Conservation (phyloP, 2,888 invertebrate genomes). For the Epinotia brunnichana region DNA sequence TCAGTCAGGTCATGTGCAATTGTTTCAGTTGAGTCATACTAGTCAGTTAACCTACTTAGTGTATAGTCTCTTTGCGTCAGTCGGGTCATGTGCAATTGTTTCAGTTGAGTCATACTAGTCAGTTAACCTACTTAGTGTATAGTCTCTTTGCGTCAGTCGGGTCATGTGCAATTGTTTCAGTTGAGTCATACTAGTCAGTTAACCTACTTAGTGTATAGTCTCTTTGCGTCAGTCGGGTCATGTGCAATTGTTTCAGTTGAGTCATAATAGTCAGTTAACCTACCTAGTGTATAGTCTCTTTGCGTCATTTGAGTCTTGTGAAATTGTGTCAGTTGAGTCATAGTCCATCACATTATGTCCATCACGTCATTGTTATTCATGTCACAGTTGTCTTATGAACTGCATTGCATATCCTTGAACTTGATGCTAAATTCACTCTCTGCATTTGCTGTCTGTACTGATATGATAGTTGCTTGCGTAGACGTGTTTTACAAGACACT, state of each 20-base stretch:
- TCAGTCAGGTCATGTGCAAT: background rate
- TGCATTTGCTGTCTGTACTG: background rate
- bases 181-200: conserved; percentile 9
- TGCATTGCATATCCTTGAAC: conserved; percentile 9
- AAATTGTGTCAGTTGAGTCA: conserved; percentile 19
- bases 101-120: conserved; percentile 13
- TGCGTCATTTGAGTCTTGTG: background rate
- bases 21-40: conserved; percentile 7
- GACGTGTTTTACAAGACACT: too few species aligned
- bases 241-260: conserved; percentile 4
- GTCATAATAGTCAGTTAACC: conserved; percentile 1
- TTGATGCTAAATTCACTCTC: conserved; percentile 20
- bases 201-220: background rate
- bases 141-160: background rate
- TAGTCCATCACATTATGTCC: background rate
- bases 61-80: background rate
- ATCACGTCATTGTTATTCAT: conserved; percentile 25
- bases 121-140: too few species aligned
- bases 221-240: background rate
- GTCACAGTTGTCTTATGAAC: conserved; percentile 3
- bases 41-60: background rate
- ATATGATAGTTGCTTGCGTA: background rate
- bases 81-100: conserved; percentile 7
- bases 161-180: conserved; percentile 11
- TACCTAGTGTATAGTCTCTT: background rate